A percentile compares a stretch with the other conserved stretches of the same genome.
phyloP scores from a whole-genome alignment of 2,797 vertebrate species.

The Chloroceryle inda region DNA sequence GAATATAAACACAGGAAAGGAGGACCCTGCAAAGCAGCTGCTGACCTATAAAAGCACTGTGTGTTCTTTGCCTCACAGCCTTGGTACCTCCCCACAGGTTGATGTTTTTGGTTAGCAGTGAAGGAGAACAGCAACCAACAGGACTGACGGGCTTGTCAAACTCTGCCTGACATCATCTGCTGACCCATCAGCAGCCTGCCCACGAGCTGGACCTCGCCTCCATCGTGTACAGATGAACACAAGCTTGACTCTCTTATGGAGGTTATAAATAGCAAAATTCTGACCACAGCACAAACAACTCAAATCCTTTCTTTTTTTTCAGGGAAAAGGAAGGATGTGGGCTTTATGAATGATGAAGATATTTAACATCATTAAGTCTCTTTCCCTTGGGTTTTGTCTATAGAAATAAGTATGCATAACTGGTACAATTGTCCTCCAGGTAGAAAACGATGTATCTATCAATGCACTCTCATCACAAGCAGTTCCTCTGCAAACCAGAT shows the following conservation, averaged over 20 bases:
- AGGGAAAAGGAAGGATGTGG: not conserved
- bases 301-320: not conserved
- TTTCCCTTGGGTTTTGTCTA: not conserved
- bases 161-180: not conserved
- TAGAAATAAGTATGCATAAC: not conserved
- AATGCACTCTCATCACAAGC: not conserved
- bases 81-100: not conserved
- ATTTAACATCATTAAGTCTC: not conserved
- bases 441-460: not conserved
- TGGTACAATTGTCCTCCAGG: not conserved
- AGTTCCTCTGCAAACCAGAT: not conserved
- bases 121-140: not conserved
- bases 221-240: not conserved
- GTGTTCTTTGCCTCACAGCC: not conserved
- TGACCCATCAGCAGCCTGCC: not conserved
- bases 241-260: not conserved
- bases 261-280: not conserved
- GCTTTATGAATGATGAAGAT: not conserved
- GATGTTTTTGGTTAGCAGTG: not conserved
- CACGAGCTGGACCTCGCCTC: not conserved
- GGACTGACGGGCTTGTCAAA: not conserved
- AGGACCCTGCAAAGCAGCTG: not conserved
- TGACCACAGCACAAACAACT: not conserved
- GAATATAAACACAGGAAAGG: conserved; percentile 65
- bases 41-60: not conserved